Base-by-base conservation (phyloP, 1,140 invertebrate species). In the Mycetomoellerius zeteki region DNA sequence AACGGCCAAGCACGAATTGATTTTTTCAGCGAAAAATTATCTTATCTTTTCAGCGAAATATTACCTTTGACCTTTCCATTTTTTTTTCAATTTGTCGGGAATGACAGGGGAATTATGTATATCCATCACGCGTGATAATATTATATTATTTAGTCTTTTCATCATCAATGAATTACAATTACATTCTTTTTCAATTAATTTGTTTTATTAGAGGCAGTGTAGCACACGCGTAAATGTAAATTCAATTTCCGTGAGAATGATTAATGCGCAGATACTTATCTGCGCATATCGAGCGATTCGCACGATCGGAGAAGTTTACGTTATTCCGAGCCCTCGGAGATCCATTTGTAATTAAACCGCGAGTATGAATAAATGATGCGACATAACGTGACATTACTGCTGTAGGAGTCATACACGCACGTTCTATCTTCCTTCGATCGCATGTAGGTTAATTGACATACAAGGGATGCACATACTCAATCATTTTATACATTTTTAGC, bases 401-500 rank as follows among this genome's bases (percentile, higher is more conserved):
- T 71, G 33, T 73, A 73, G 80, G 54, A 50, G 73, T 37, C 54
- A 7, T 24, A 47, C 69, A 60, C 69, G 80, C 80, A 33, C 14
- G 8, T 19, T 73, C 24, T 73, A 75, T 73, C 69, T 84, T 24
- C 58, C 33, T 37, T 21, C n/a, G 54, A 82, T 84, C 69, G 54
- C 69, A 81, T 81, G 69, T 84, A 75, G 69, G 69, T 84, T 84
- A 73, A 73, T 84, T 73, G 80, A 84, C 75, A 73, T 33, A 67
- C 80, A 33, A 37, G 54, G 12, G 21, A 14, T 30, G 33, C 58
- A 82, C 16, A 73, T 10, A 19, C 43, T 52, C 78, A 72, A 47
- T 71, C 67, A 60, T 58, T 82, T 82, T 73, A 30, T 43, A 58
- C 33, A 73, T 60, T 16, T 82, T 82, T 73, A 60, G 65, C 19